These are phyloP conservation scores for Calameuta filiformis DNA, from an alignment of 2,888 invertebrate genomes.

Conservation along the genomic window DNA sequence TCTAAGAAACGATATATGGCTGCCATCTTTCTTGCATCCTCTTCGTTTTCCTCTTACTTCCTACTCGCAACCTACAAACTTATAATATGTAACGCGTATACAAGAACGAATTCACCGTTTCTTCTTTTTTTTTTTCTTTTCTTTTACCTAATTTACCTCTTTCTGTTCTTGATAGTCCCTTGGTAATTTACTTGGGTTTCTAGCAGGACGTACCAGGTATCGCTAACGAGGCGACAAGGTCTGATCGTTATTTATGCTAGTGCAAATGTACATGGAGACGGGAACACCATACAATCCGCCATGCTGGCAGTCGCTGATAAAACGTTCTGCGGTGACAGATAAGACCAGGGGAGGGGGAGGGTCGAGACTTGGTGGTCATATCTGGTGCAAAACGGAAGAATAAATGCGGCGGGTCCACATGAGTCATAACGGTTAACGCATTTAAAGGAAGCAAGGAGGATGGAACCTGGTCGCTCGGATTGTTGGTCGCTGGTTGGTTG, in stretches of 20 bases:
- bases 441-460: background rate
- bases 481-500: background rate
- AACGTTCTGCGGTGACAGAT: background rate
- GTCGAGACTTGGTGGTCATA: background rate
- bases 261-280: background rate
- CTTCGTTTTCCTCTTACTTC: background rate
- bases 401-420: background rate
- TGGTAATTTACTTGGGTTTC: conserved; percentile 12
- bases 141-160: background rate
- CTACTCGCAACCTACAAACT: conserved; percentile 1
- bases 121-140: background rate
- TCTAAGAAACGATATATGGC: conserved; percentile 33
- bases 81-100: conserved; percentile 9
- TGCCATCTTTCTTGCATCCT: background rate
- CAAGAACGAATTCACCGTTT: conserved; percentile 4
- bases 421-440: background rate
- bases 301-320: background rate
- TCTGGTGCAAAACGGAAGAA: background rate
- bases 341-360: background rate
- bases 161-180: conserved; percentile 1
- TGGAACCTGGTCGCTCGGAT: background rate
- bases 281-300: background rate
- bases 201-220: conserved; percentile 1
- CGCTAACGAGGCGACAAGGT: background rate
- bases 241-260: background rate